Percentiles rank a stretch among this genome's conserved stretches.
Conservation (phyloP, 2,797 vertebrate species). For the Melanotaenia pygmaea region DNA sequence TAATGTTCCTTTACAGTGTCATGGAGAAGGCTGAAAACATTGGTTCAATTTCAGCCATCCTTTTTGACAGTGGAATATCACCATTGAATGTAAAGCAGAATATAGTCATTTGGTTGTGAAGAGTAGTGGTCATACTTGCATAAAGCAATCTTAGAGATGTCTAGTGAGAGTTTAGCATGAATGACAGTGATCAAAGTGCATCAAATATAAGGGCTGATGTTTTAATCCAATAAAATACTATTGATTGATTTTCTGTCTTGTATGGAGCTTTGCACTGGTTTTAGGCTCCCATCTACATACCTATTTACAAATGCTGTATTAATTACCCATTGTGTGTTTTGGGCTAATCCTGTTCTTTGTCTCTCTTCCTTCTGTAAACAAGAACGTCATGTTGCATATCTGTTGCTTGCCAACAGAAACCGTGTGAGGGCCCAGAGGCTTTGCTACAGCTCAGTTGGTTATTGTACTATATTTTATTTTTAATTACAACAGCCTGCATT, state of each 20-base stretch:
- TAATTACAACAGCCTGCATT: constrained; percentile 18
- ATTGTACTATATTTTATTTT: constrained; percentile 24
- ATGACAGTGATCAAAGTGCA: background rate
- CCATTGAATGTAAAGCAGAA: background rate
- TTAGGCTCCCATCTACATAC: constrained; percentile 7
- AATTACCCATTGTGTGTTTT: constrained; percentile 23
- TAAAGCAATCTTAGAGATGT: background rate
- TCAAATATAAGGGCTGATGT: constrained; percentile 26
- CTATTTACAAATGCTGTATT: constrained; percentile 16
- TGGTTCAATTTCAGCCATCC: constrained; percentile 7
- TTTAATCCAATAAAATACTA: constrained; percentile 58
- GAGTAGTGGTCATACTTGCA: background rate
- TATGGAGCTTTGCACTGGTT: constrained; percentile 1
- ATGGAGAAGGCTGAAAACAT: constrained; percentile 23
- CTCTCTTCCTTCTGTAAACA: constrained; percentile 36
- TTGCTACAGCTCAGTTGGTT: constrained; percentile 16
- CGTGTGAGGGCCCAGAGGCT: constrained; percentile 19
- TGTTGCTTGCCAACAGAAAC: constrained; percentile 45
- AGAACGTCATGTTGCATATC: constrained; percentile 27
- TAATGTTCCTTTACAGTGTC: constrained; percentile 51
- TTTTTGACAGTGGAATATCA: constrained; percentile 16
- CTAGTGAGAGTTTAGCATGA: constrained; percentile 5
- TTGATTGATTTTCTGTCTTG: constrained; percentile 38
- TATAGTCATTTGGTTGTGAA: constrained; percentile 12
- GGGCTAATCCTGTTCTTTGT: constrained; percentile 22